Evolutionary conservation across 2,113 vertebrate genomes (phyloP), one percentile per base, ranked within the genome.

Genomic region (Hiodon alosoides): DNA sequence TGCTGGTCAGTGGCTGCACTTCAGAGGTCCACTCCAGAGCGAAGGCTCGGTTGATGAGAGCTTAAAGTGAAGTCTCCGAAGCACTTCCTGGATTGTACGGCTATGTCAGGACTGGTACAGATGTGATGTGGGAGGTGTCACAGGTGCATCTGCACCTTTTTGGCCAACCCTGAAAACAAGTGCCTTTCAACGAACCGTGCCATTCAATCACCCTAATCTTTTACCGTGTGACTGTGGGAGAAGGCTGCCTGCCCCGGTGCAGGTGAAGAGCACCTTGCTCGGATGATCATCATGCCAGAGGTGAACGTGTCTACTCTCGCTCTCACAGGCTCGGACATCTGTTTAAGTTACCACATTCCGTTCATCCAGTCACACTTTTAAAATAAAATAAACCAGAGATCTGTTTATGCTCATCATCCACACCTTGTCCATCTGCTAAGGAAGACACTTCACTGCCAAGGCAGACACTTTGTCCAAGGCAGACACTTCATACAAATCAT

Each of bases 301-400:
- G 57, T 66, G 60, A 16, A 48, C 9, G 7, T 16, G 10, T n/a
- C 11, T 14, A n/a, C n/a, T 74, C 52, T 54, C 46, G 3, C 52
- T 13, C 31, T 74, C 62, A 31, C 10, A n/a, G 48, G 47, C 52
- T 67, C 48, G 17, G 62, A 66, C 5, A 2, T 11, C 10, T 66
- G 72, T 74, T 55, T 74, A 66, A 65, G 59, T 51, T 70, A 61
- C 46, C 10, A 11, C 62, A 74, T 65, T 66, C 31, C 52, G 7
- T 52, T 57, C 10, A 57, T 7, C 9, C 31, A 47, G 14, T n/a
- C 72, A 57, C 52, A 66, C 52, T n/a, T 74, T 48, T 74, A 4
- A 67, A 74, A 74, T 54, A 3, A 74, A 74, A 74, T 74, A 74
- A 74, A 74, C 62, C 11, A 7, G 53, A 8, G 16, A 11, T 46